phyloP scores from a whole-genome alignment of 2,888 invertebrate genomes.

The Hirtodrosophila duncani region DNA sequence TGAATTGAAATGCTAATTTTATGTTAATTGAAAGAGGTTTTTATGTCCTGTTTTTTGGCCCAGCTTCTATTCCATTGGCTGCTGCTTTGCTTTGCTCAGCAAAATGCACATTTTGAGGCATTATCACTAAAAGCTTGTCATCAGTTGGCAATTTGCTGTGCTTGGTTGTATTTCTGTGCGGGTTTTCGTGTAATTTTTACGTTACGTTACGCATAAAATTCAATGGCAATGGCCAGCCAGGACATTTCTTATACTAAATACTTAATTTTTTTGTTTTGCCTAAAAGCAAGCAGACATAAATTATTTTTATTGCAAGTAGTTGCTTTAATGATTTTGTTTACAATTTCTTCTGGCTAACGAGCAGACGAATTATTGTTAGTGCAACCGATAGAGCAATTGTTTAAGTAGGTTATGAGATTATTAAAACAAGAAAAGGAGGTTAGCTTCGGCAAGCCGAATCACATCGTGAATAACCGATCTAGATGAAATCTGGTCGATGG shows the following conservation, averaged over 20 bases:
- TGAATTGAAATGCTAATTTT: constrained; percentile 77
- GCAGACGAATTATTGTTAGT: too few relatives aligned
- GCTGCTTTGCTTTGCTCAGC: constrained; percentile 46
- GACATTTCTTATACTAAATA: neutral
- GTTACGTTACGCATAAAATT: constrained; percentile 51
- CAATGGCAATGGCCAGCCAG: constrained; percentile 39
- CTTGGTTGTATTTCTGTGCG: too few relatives aligned
- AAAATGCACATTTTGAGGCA: constrained; percentile 43
- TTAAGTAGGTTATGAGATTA: too few relatives aligned
- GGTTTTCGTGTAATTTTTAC: constrained; percentile 55
- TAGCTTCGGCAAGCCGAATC: too few relatives aligned
- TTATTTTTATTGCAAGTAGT: constrained; percentile 59
- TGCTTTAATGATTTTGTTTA: constrained; percentile 58
- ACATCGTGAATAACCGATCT: too few relatives aligned
- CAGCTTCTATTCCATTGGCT: constrained; percentile 5
- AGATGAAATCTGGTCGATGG: too few relatives aligned
- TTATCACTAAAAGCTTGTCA: constrained; percentile 67
- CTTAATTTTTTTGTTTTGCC: constrained; percentile 34
- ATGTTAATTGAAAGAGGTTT: constrained; percentile 76
- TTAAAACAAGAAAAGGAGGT: too few relatives aligned
- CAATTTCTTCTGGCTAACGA: too few relatives aligned
- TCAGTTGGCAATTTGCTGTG: constrained; percentile 55
- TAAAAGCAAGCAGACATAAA: constrained; percentile 64
- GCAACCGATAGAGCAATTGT: too few relatives aligned
- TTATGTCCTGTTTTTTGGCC: constrained; percentile 53